Evolutionary conservation across 2,797 vertebrate genomes (phyloP).

Genomic region (Tauraco hartlaubi): DNA sequence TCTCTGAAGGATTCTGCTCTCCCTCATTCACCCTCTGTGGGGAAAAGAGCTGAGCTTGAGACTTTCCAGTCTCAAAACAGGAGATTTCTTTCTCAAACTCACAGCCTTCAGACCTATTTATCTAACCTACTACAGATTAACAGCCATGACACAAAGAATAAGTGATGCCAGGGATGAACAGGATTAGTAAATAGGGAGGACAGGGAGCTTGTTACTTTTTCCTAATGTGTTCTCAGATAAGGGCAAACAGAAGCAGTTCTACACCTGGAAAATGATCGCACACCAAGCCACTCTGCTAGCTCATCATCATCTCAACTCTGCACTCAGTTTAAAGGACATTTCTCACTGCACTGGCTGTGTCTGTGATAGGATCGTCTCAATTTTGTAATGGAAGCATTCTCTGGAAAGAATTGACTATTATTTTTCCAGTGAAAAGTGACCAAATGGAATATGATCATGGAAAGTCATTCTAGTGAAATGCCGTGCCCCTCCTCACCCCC

Average conservation of each 20-base stretch:
- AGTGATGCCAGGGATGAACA: neutral
- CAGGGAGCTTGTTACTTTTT: neutral
- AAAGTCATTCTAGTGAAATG: neutral
- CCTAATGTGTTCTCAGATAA: neutral
- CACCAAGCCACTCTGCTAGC: neutral
- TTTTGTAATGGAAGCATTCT: neutral
- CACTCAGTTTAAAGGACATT: neutral
- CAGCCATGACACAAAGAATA: neutral
- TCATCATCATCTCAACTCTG: neutral
- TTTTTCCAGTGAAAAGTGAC: conserved; percentile 39
- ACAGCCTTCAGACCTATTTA: neutral
- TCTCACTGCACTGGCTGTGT: neutral
- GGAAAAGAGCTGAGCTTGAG: neutral
- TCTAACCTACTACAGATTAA: neutral
- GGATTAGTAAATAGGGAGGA: neutral
- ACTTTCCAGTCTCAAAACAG: neutral
- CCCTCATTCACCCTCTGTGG: neutral
- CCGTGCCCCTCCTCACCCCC: rapidly evolving
- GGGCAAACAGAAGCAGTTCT: neutral
- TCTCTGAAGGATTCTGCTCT: neutral
- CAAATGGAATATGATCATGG: neutral
- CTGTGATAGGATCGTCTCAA: neutral
- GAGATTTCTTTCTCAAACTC: neutral
- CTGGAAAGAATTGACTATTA: neutral
- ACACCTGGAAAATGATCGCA: conserved; percentile 5